phyloP scores from a whole-genome alignment of 64 coral and sea anemone genomes.

The Pocillopora damicornis region DNA sequence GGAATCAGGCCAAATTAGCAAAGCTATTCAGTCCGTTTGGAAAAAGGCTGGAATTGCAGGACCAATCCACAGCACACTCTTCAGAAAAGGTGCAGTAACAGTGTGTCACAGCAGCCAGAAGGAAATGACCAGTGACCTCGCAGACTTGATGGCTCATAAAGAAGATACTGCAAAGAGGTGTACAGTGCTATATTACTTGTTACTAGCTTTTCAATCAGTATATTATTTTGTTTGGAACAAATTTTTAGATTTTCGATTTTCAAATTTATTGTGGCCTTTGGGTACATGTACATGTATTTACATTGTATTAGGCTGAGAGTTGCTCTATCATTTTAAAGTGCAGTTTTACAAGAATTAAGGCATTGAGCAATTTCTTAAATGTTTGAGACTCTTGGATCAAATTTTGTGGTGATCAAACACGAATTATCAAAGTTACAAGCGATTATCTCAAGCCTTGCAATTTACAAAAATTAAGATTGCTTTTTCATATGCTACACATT shows the following conservation, averaged over 20 bases:
- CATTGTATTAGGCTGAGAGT: constrained; percentile 20
- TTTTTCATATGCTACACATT: constrained; percentile 26
- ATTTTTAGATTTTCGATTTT: constrained; percentile 20
- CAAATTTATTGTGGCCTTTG: constrained; percentile 16
- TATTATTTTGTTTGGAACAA: constrained; percentile 21
- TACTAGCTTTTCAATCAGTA: constrained; percentile 13
- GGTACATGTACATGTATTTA: constrained; percentile 6
- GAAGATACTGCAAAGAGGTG: constrained; percentile 34
- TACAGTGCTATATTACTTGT: background rate
- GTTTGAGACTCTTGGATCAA: constrained; percentile 24
- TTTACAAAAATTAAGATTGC: constrained; percentile 33
- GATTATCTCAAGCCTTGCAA: constrained; percentile 33
- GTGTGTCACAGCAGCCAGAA: constrained; percentile 38
- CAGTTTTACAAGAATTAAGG: constrained; percentile 26
- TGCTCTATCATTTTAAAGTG: constrained; percentile 1
- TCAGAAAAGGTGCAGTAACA: constrained; percentile 58
- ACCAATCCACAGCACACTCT: constrained; percentile 33
- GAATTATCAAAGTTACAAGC: constrained; percentile 35
- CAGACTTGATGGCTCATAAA: constrained; percentile 48
- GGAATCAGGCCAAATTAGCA: constrained; percentile 48
- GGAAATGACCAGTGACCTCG: constrained; percentile 16
- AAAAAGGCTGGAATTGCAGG: constrained; percentile 45
- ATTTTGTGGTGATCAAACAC: constrained; percentile 43
- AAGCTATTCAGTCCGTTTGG: constrained; percentile 51
- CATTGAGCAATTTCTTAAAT: constrained; percentile 28